phyloP scores from a whole-genome alignment of 92 coral and sea anemone species.

The Epizoanthus ramosus region DNA sequence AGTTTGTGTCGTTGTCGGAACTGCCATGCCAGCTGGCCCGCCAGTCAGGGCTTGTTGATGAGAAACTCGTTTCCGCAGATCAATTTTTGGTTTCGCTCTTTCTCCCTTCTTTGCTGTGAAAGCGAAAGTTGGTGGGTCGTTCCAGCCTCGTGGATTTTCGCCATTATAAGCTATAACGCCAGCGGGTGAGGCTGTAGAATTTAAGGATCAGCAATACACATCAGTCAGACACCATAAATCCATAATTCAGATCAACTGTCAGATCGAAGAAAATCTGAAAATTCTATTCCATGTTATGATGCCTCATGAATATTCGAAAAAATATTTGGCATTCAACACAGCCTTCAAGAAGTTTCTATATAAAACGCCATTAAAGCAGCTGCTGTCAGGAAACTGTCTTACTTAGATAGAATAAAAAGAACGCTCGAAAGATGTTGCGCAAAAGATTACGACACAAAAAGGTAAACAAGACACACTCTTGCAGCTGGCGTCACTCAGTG shows the following conservation, averaged over 20 bases:
- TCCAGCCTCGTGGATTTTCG: constrained; percentile 98
- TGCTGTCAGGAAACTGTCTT: constrained; percentile 3
- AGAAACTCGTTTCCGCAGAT: constrained; percentile 93
- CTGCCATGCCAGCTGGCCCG: constrained; percentile 61
- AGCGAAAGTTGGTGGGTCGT: constrained; percentile 97
- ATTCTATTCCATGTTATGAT: not conserved
- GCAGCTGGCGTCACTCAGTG: constrained; percentile 22
- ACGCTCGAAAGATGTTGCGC: constrained; percentile 18
- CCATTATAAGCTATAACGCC: constrained; percentile 92
- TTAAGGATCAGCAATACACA: constrained; percentile 16
- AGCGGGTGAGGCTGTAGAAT: constrained; percentile 67
- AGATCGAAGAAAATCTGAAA: not conserved
- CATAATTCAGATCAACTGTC: not conserved
- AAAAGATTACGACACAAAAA: constrained; percentile 29
- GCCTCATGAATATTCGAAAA: constrained; percentile 48
- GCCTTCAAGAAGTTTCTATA: not conserved
- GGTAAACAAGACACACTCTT: constrained; percentile 19
- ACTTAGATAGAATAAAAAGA: not conserved
- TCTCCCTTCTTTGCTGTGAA: constrained; percentile 71
- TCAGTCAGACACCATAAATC: not conserved
- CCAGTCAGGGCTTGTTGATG: constrained; percentile 98
- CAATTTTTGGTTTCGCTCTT: constrained; percentile 84
- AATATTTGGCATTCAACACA: constrained; percentile 11
- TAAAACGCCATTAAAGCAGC: not conserved
- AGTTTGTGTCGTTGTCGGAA: constrained; percentile 51